Conservation (phyloP, 2,797 vertebrate species). For the Lepidocolaptes lacrymiger region DNA sequence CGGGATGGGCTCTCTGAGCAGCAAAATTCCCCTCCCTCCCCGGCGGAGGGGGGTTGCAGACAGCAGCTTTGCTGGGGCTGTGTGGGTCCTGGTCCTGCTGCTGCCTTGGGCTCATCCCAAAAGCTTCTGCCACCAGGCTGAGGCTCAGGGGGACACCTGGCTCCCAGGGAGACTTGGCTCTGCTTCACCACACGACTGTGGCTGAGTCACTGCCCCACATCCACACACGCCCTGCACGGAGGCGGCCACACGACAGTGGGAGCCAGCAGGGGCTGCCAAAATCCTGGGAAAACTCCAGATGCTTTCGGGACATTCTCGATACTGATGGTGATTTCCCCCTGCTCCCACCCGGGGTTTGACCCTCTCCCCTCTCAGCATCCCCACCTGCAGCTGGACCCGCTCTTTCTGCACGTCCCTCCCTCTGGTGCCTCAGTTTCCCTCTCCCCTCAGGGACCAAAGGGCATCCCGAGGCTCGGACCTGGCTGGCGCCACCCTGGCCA, state of each 20-base stretch:
- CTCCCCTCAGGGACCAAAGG: fast-evolving
- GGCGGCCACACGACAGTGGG: not conserved
- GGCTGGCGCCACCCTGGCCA: fast-evolving
- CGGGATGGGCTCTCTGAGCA: fast-evolving
- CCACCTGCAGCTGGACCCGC: fast-evolving
- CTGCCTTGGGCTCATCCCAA: fast-evolving
- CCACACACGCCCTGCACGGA: not conserved
- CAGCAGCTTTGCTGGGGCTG: fast-evolving
- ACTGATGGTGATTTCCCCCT: fast-evolving
- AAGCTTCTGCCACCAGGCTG: not conserved
- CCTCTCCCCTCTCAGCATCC: not conserved
- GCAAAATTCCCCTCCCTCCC: not conserved
- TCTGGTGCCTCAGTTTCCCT: not conserved
- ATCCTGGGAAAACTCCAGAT: not conserved
- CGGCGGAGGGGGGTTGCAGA: fast-evolving
- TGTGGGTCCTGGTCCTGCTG: fast-evolving
- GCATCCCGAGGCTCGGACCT: not conserved
- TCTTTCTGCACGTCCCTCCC: fast-evolving
- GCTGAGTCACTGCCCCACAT: not conserved
- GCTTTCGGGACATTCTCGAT: fast-evolving
- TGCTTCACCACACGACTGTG: fast-evolving
- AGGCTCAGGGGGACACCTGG: fast-evolving
- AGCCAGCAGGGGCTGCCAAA: not conserved
- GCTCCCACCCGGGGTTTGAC: fast-evolving
- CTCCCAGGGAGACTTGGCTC: not conserved